A percentile compares a stretch with the other conserved stretches of the same genome.
Conservation (phyloP, 2,113 vertebrate genomes). For the Polyodon spathula region DNA sequence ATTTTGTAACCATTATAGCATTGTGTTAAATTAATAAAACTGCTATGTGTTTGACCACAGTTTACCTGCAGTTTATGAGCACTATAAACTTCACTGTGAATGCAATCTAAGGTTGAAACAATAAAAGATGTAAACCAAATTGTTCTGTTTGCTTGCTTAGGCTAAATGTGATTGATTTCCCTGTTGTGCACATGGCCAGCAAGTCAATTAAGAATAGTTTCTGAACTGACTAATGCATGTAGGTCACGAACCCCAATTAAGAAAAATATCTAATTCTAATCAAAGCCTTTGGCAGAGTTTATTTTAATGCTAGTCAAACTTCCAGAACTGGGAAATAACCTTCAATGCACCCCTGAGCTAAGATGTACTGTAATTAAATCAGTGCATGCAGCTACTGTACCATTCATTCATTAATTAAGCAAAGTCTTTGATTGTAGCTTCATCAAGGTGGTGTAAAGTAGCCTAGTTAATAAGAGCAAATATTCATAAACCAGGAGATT, state of each 20-base stretch:
- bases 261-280: background rate
- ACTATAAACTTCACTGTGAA: too few relatives aligned
- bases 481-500: background rate
- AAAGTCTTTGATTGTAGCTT: too few relatives aligned
- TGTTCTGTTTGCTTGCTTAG: background rate
- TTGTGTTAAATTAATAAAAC: too few relatives aligned
- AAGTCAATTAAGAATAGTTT: background rate
- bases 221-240: background rate
- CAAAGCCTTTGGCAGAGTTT: too few relatives aligned
- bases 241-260: background rate
- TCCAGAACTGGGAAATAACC: background rate
- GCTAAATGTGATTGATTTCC: background rate
- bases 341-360: background rate
- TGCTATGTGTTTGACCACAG: too few relatives aligned
- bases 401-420: conserved; percentile 31
- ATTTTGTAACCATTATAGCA: too few relatives aligned
- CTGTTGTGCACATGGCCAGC: background rate
- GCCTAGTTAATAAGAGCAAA: too few relatives aligned
- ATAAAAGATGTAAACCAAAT: background rate
- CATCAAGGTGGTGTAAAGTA: too few relatives aligned
- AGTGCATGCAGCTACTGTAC: conserved; percentile 11
- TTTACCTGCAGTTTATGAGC: too few relatives aligned
- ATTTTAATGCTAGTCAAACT: background rate
- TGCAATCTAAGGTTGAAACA: too few relatives aligned
- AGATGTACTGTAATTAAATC: background rate